Conservation (phyloP, 2,888 invertebrate genomes). For the Caenorhabditis parvicauda region DNA sequence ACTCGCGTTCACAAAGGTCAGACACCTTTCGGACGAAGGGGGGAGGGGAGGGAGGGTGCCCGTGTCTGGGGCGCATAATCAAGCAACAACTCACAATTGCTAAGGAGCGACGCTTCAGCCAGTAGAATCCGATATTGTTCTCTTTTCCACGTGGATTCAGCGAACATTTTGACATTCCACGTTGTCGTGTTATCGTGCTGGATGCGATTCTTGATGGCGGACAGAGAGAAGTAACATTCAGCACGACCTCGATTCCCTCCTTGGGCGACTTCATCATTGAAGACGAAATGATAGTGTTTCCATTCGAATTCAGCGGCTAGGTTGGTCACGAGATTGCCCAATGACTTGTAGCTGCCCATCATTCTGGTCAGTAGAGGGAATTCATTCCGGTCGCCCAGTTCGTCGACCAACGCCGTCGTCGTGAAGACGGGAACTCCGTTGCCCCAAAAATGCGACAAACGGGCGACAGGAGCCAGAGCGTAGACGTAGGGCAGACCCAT, state of each 20-base stretch:
- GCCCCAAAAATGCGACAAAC: slow-evolving; percentile 66
- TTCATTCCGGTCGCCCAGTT: slow-evolving; percentile 72
- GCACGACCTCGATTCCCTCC: slow-evolving; percentile 48
- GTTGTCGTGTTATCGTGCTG: slow-evolving; percentile 48
- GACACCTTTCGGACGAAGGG: too few species aligned
- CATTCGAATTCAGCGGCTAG: slow-evolving; percentile 66
- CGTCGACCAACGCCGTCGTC: slow-evolving; percentile 77
- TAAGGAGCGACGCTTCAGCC: slow-evolving; percentile 68
- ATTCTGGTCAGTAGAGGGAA: slow-evolving; percentile 80
- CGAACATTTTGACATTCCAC: slow-evolving; percentile 63
- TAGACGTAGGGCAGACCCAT: slow-evolving; percentile 85
- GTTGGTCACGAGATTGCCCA: slow-evolving; percentile 44
- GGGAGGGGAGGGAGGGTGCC: too few species aligned
- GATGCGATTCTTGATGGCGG: slow-evolving; percentile 57
- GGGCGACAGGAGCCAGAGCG: slow-evolving; percentile 79
- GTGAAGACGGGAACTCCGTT: slow-evolving; percentile 75
- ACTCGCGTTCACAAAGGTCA: too few species aligned
- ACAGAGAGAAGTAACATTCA: slow-evolving; percentile 56
- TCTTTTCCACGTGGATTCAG: slow-evolving; percentile 72
- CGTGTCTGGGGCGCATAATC: too few species aligned
- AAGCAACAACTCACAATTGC: slow-evolving; percentile 49
- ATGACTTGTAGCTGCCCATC: slow-evolving; percentile 74
- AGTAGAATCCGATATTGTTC: slow-evolving; percentile 70
- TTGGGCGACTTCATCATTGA: slow-evolving; percentile 47
- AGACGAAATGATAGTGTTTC: slow-evolving; percentile 69